Evolutionary conservation across 2,113 vertebrate species (phyloP).

Genomic region (Microcebus ravelobensis): DNA sequence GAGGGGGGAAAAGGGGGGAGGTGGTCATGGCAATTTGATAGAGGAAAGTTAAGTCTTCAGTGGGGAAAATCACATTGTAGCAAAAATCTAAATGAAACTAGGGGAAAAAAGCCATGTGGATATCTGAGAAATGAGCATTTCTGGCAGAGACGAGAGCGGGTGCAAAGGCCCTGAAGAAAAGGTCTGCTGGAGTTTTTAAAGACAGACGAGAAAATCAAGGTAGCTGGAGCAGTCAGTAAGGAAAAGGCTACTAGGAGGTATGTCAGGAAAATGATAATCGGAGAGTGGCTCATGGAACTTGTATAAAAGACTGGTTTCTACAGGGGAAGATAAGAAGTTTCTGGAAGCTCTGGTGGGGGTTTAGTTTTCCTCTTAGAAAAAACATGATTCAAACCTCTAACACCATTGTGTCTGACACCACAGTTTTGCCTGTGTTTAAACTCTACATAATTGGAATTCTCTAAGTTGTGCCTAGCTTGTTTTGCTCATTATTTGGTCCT

Average conservation of each 20-base stretch:
- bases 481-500: background rate
- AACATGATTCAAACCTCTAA: background rate
- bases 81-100: background rate
- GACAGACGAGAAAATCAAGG: background rate
- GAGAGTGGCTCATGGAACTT: background rate
- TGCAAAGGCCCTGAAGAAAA: background rate
- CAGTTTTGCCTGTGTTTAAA: background rate
- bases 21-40: background rate
- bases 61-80: background rate
- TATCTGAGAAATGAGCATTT: background rate
- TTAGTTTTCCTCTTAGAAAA: background rate
- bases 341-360: background rate
- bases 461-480: background rate
- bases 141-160: background rate
- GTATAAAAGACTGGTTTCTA: background rate
- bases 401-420: background rate
- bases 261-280: background rate
- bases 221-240: background rate
- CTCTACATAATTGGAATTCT: background rate
- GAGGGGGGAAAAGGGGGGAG: too few relatives aligned
- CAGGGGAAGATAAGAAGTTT: background rate
- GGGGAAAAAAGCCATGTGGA: background rate
- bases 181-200: background rate
- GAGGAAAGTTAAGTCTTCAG: background rate
- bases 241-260: background rate